A percentile compares a stretch with the other conserved stretches of the same genome.
These are phyloP conservation scores for Hippocampus zosterae DNA, from an alignment of 2,113 vertebrate species.

Conservation along the genomic window DNA sequence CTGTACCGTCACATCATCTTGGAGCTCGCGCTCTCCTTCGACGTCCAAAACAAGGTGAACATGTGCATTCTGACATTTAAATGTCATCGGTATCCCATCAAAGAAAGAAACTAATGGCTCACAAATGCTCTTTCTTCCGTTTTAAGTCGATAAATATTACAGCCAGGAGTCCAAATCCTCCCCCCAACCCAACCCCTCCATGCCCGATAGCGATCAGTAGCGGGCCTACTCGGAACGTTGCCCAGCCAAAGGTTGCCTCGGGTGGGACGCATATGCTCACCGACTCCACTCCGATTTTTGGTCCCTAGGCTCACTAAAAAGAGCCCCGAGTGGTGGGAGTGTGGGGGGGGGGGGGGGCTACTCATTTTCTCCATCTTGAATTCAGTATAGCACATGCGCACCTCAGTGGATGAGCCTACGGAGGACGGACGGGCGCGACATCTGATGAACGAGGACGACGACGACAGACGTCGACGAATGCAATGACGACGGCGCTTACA, in stretches of 20 bases:
- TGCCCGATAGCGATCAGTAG: not conserved
- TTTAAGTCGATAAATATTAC: not conserved
- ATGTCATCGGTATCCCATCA: not conserved
- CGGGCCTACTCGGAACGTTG: not conserved
- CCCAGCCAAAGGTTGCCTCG: not conserved
- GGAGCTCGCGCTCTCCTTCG: slow-evolving; percentile 41
- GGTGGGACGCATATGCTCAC: not conserved
- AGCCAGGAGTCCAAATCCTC: not conserved
- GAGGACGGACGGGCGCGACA: slow-evolving; percentile 23
- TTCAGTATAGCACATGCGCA: slow-evolving; percentile 39
- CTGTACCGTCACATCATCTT: slow-evolving; percentile 15
- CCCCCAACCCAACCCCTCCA: too few species aligned
- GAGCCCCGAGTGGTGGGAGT: too few species aligned
- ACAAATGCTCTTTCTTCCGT: not conserved
- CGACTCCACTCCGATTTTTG: not conserved
- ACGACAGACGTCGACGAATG: slow-evolving; percentile 15
- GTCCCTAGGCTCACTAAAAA: not conserved
- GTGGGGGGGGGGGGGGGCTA: too few species aligned
- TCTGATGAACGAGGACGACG: slow-evolving; percentile 44
- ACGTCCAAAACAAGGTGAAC: slow-evolving; percentile 29
- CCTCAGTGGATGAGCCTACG: slow-evolving; percentile 8
- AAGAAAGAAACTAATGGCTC: not conserved
- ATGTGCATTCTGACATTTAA: slow-evolving; percentile 26
- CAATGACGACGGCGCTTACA: slow-evolving; percentile 41
- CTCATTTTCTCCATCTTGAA: not conserved